Evolutionary conservation across 1,140 invertebrate genomes (phyloP).

Genomic region (Musca domestica): DNA sequence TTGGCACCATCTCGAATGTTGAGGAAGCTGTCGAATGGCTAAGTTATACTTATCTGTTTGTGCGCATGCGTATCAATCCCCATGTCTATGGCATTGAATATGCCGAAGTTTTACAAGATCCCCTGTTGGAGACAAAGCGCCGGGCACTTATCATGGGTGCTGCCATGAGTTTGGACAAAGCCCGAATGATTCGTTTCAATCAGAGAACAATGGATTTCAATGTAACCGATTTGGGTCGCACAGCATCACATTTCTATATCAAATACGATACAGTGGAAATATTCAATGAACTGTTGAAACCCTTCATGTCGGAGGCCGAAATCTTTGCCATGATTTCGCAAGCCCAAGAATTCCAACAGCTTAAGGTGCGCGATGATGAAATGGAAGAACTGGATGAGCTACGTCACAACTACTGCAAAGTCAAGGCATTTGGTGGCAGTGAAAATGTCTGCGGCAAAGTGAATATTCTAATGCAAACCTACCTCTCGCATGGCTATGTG

Average conservation of each 20-base stretch:
- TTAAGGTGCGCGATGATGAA: conserved; percentile 96
- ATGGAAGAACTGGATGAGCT: conserved; percentile 83
- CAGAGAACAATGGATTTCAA: conserved; percentile 77
- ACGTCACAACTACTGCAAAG: conserved; percentile 68
- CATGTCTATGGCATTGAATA: conserved; percentile 84
- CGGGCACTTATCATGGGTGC: conserved; percentile 75
- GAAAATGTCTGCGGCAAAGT: conserved; percentile 96
- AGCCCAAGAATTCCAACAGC: conserved; percentile 92
- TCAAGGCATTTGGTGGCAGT: conserved; percentile 73
- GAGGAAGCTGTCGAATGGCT: conserved; percentile 97
- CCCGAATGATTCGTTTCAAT: conserved; percentile 92
- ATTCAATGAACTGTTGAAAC: conserved; percentile 77
- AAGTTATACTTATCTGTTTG: conserved; percentile 94
- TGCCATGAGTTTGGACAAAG: conserved; percentile 84
- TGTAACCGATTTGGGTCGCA: conserved; percentile 87
- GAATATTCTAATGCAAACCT: conserved; percentile 93
- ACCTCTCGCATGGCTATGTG: conserved; percentile 75
- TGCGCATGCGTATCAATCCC: conserved; percentile 92
- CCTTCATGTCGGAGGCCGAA: conserved; percentile 82
- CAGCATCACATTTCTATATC: conserved; percentile 97
- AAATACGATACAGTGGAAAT: conserved; percentile 94
- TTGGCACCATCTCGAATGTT: conserved; percentile 93
- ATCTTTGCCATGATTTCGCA: conserved; percentile 86
- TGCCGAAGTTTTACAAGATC: conserved; percentile 72
- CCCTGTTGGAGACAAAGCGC: conserved; percentile 69